Evolutionary conservation across 1,140 invertebrate species (phyloP).

Genomic region (Oppia nitens): DNA sequence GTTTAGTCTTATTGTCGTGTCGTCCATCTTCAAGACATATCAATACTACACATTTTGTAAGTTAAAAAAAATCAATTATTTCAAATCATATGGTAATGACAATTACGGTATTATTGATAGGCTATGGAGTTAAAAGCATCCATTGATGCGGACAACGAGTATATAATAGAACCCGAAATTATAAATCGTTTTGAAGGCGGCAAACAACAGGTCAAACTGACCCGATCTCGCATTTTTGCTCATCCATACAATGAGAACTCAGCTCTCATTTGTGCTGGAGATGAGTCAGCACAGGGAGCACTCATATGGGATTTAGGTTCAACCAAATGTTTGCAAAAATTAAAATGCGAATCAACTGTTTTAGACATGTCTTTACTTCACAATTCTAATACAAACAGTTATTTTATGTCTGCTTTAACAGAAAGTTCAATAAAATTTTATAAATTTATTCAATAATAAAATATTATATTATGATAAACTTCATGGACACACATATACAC

Average conservation of each 20-base stretch:
- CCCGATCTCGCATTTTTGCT: constrained; percentile 39
- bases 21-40: constrained; percentile 24
- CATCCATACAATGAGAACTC: constrained; percentile 24
- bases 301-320: constrained; percentile 7
- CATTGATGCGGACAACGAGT: constrained; percentile 11
- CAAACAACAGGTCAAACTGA: constrained; percentile 40
- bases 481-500: no score
- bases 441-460: not conserved
- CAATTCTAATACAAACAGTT: not conserved
- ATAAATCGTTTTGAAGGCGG: constrained; percentile 44
- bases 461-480: no score
- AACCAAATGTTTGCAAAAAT: not conserved
- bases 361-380: not conserved
- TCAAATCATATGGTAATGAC: no score
- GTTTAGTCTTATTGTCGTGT: constrained; percentile 37
- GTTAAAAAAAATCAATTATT: not conserved
- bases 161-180: constrained; percentile 26
- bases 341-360: not conserved
- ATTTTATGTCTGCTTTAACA: not conserved
- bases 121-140: constrained; percentile 1
- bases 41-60: constrained; percentile 17
- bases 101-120: no score
- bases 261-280: constrained; percentile 23
- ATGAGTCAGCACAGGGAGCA: constrained; percentile 23
- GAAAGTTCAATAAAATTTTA: not conserved